Evolutionary conservation across 2,888 invertebrate species (phyloP).

Genomic region (Miltochrista miniata): DNA sequence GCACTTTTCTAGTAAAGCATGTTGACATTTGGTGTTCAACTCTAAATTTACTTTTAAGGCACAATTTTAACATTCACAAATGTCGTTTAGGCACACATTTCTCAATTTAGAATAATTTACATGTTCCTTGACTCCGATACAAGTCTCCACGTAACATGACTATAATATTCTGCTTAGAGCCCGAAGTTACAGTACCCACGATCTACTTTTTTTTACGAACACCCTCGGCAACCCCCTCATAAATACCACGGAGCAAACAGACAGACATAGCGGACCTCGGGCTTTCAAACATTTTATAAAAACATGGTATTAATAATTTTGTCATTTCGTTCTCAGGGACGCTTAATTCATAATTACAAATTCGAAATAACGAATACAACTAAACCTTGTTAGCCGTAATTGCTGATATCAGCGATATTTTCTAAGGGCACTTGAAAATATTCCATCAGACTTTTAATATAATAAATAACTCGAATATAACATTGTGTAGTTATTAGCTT

Average conservation of each 20-base stretch:
- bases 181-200: too few relatives aligned
- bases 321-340: conserved; percentile 25
- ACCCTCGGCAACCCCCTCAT: too few relatives aligned
- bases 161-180: too few relatives aligned
- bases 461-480: conserved; percentile 18
- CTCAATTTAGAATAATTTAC: too few relatives aligned
- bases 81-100: too few relatives aligned
- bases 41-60: conserved; percentile 53
- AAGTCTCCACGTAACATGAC: not conserved
- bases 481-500: conserved; percentile 8
- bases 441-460: conserved; percentile 4
- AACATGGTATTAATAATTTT: conserved; percentile 5
- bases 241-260: too few relatives aligned
- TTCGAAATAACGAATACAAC: conserved; percentile 23
- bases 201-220: too few relatives aligned
- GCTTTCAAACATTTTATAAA: too few relatives aligned
- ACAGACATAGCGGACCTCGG: too few relatives aligned
- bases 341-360: conserved; percentile 30
- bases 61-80: conserved; percentile 42
- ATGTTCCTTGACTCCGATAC: conserved; percentile 9
- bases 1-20: conserved; percentile 22
- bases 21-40: conserved; percentile 34
- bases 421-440: conserved; percentile 14
- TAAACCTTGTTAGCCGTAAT: conserved; percentile 18
- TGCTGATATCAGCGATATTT: conserved; percentile 22